Percentiles rank a stretch among this genome's conserved stretches.
Conservation (phyloP, 2,888 invertebrate genomes). For the Atrina japonica region DNA sequence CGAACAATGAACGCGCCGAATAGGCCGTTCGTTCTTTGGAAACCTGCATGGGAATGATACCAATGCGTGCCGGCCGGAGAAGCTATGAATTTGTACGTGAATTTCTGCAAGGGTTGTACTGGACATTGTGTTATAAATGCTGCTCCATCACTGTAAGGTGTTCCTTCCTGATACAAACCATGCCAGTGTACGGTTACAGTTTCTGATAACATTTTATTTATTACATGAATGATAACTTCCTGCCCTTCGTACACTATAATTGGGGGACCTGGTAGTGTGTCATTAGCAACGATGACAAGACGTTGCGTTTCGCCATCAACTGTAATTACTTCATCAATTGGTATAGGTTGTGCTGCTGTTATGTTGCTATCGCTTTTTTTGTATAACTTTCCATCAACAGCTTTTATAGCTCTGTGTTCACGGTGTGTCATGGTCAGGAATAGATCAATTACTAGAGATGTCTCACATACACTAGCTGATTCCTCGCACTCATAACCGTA, state of each 20-base stretch:
- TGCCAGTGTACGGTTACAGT: slow-evolving; percentile 75
- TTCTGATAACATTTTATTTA: slow-evolving; percentile 61
- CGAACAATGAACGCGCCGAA: slow-evolving; percentile 70
- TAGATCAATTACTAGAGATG: slow-evolving; percentile 28
- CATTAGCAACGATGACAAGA: slow-evolving; percentile 66
- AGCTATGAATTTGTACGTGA: slow-evolving; percentile 70
- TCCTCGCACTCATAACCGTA: slow-evolving; percentile 34
- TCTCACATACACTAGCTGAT: slow-evolving; percentile 52
- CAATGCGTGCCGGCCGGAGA: slow-evolving; percentile 65
- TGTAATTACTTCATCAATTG: slow-evolving; percentile 62
- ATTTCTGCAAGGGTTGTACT: slow-evolving; percentile 66
- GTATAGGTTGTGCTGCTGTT: slow-evolving; percentile 45
- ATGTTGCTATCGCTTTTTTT: slow-evolving; percentile 57
- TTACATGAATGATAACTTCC: slow-evolving; percentile 63
- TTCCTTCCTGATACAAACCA: slow-evolving; percentile 68
- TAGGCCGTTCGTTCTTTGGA: slow-evolving; percentile 70
- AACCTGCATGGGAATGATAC: slow-evolving; percentile 66
- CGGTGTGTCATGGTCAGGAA: slow-evolving; percentile 61
- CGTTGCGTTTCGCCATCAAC: slow-evolving; percentile 62
- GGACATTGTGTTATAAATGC: slow-evolving; percentile 74
- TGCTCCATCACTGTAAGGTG: slow-evolving; percentile 73
- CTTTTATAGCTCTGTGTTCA: slow-evolving; percentile 46
- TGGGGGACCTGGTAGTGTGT: slow-evolving; percentile 68
- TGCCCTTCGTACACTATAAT: slow-evolving; percentile 73
- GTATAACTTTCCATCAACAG: slow-evolving; percentile 55